phyloP scores from a whole-genome alignment of 2,113 vertebrate genomes.

The Carassius carassius region DNA sequence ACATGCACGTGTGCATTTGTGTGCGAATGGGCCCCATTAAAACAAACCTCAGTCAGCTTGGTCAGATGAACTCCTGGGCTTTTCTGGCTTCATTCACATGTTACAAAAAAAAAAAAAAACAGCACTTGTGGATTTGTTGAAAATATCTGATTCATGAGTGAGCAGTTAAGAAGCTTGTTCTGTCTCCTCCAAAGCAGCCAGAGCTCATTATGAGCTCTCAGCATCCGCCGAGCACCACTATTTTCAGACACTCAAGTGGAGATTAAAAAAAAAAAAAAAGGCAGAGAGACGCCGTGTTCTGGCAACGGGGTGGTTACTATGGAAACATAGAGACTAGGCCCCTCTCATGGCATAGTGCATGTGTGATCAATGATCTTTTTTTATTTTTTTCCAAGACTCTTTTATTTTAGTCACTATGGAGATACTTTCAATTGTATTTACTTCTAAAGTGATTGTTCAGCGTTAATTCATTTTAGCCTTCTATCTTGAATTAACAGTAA shows the following conservation, averaged over 20 bases:
- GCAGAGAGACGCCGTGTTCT: slow-evolving; percentile 45
- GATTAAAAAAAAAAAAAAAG: not conserved
- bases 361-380: slow-evolving; percentile 31
- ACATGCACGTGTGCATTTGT: slow-evolving; percentile 13
- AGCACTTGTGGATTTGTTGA: slow-evolving; percentile 35
- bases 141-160: slow-evolving; percentile 40
- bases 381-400: slow-evolving; percentile 15
- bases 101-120: slow-evolving; percentile 22
- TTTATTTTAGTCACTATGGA: slow-evolving; percentile 63
- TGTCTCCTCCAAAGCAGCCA: not conserved
- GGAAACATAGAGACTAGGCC: slow-evolving; percentile 61
- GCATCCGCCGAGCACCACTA: slow-evolving; percentile 24
- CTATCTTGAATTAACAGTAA: slow-evolving; percentile 1
- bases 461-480: slow-evolving; percentile 40
- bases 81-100: not conserved
- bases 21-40: not conserved
- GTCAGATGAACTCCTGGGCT: not conserved
- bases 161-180: slow-evolving; percentile 27
- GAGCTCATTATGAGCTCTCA: slow-evolving; percentile 49
- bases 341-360: slow-evolving; percentile 45
- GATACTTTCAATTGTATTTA: slow-evolving; percentile 60
- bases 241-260: slow-evolving; percentile 45
- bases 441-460: slow-evolving; percentile 44
- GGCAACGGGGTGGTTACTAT: slow-evolving; percentile 65
- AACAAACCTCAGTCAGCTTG: not conserved